Evolutionary conservation across 2,888 invertebrate species (phyloP), one percentile per base, ranked within the genome.

Genomic region (Papilio gigon): DNA sequence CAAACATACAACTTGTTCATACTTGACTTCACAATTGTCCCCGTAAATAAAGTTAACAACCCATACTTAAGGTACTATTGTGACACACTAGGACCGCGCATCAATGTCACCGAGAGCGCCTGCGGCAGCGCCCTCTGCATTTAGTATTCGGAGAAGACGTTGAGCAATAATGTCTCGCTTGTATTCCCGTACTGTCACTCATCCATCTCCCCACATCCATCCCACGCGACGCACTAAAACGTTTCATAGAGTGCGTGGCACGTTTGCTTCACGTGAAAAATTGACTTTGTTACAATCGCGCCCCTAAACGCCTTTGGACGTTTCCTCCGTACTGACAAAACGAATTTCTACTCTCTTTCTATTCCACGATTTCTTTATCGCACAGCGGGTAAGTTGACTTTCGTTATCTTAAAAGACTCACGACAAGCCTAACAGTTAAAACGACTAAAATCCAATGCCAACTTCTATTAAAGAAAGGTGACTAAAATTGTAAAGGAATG

Each of bases 111-210:
- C 73, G 74, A 73, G 72, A 74, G 27, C 60, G 78, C 71, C 81
- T 82, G 82, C 83, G 66, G 56, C 59, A 61, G 58, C 66, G 70
- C 66, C 65, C 72, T 73, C 75, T 77, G 78, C 82, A 85, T 87
- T 84, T 85, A 74, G 78, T 85, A 86, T 86, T 86, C 88, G 75
- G 76, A 77, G 75, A 75, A 76, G 75, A 88, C 90, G 74, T 84
- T 90, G 89, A 90, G 87, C 80, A 84, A 90, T 89, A 84, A 85
- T 83, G 80, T 78, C 76, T 76, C 74, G 74, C 73, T 76, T 76
- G 80, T 78, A 78, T 78, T 79, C 76, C 77, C 74, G 74, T 71
- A 74, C 76, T 73, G 73, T 71, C 81, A 77, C 79, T 76, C 85
- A 87, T 89, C 86, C 80, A 84, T 88, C 89, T 87, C 77, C 75